These are phyloP conservation scores for Harlomillsia oculata DNA, from an alignment of 1,140 invertebrate species.

Conservation along the genomic window DNA sequence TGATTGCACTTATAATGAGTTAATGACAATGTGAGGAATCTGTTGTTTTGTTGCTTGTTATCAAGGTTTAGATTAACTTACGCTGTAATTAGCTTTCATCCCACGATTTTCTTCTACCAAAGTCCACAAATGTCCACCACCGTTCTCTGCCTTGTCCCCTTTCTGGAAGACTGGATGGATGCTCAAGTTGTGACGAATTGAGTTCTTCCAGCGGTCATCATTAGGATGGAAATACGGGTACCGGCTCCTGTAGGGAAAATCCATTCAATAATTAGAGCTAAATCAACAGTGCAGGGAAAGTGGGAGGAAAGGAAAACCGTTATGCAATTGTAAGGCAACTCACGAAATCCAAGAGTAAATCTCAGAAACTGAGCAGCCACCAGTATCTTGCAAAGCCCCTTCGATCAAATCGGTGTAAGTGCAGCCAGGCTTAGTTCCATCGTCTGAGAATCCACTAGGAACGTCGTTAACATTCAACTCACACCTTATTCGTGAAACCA, in stretches of 20 bases:
- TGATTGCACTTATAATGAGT: no score
- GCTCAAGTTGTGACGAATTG: constrained; percentile 69
- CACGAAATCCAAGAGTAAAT: constrained; percentile 88
- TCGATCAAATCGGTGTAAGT: constrained; percentile 75
- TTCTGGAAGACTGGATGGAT: constrained; percentile 83
- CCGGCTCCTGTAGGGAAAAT: constrained; percentile 38
- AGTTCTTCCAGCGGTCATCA: constrained; percentile 84
- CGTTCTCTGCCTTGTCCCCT: constrained; percentile 67
- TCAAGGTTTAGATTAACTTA: no score
- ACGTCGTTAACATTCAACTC: no score
- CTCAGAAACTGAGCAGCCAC: constrained; percentile 72
- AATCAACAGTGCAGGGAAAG: no score
- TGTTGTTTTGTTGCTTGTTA: no score
- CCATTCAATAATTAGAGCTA: no score
- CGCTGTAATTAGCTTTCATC: constrained; percentile 17
- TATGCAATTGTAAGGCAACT: no score
- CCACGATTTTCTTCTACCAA: constrained; percentile 49
- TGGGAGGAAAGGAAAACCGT: no score
- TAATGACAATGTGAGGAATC: no score
- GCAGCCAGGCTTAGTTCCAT: constrained; percentile 32
- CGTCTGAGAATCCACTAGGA: no score
- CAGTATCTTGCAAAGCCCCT: constrained; percentile 65
- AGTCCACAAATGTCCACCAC: constrained; percentile 76
- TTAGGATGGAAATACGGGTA: constrained; percentile 77
- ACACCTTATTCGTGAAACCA: no score